Evolutionary conservation across 2,797 vertebrate genomes (phyloP), one percentile per base, ranked within the genome.

Genomic region (Paramormyrops hopkinsi): DNA sequence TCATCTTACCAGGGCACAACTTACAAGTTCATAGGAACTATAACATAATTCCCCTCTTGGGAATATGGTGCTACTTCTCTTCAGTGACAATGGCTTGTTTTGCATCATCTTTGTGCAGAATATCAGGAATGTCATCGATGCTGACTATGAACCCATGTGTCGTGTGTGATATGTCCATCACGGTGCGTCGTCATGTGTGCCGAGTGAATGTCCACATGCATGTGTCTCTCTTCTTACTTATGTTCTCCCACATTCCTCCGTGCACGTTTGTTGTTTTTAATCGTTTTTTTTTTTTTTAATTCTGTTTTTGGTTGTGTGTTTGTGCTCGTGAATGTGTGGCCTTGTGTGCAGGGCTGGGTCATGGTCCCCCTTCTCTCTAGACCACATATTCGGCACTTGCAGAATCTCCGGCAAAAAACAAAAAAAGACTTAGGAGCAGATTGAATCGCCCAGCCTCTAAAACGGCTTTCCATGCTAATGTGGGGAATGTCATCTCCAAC

Each of bases 401-500:
- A 76, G 33, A 69, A 33, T 69, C 69, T 76, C 69, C 5, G 12
- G 0, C 69, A 37, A 33, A 86, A 86, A 85, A n/a, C n/a, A 54
- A 85, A 76, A 88, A 33, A 50, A 14, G n/a, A 3, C 19, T 46
- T 11, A 4, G 46, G 73, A 33, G 29, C 48, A 73, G 87, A 90
- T 90, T 86, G 79, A 90, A 86, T 88, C 86, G 51, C 73, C 76
- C 25, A 73, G 86, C 25, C 44, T 54, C 17, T 44, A 87, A 88
- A 73, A 37, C 76, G 73, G 51, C 88, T 83, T 82, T 88, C 87
- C 76, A 88, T 90, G 89, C 76, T 90, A 88, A 90, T 90, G 25
- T 19, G 12, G 53, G 17, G 73, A 90, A 82, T 69, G 53, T 88
- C 54, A 84, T 90, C 73, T 88, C 86, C 73, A 65, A 76, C 17